A percentile compares a stretch with the other conserved stretches of the same genome.
phyloP scores from a whole-genome alignment of 1,140 invertebrate species.

The Papilio dardanus region DNA sequence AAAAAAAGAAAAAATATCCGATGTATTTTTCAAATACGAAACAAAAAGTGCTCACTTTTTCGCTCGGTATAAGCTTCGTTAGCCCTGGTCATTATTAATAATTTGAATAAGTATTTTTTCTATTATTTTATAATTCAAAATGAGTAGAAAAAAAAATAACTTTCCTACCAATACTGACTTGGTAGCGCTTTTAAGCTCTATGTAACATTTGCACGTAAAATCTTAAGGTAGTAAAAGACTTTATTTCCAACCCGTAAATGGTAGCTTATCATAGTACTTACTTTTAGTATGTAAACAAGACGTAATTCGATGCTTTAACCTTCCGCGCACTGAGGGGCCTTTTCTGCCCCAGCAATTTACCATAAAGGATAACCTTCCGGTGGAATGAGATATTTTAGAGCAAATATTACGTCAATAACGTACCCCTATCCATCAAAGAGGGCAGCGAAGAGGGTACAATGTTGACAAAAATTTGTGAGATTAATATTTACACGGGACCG shows the following conservation, averaged over 20 bases:
- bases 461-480: constrained; percentile 69
- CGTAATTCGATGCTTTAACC: constrained; percentile 13
- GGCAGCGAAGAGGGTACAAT: constrained; percentile 47
- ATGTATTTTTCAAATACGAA: neutral
- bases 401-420: constrained; percentile 60
- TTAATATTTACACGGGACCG: constrained; percentile 66
- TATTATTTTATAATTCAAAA: no score
- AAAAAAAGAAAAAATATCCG: neutral
- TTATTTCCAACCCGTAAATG: neutral
- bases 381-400: constrained; percentile 47
- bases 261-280: neutral
- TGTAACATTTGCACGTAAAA: neutral
- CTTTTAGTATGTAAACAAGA: constrained; percentile 21
- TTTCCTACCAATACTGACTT: no score
- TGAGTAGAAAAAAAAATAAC: no score
- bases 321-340: neutral
- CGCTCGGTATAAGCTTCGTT: neutral
- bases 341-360: constrained; percentile 4
- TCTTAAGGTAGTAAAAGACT: neutral
- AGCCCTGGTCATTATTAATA: neutral
- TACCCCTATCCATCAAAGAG: constrained; percentile 67
- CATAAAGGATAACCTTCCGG: constrained; percentile 35
- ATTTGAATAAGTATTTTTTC: no score
- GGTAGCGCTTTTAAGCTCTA: neutral
- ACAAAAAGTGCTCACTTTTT: neutral